These are phyloP conservation scores for Cichlasoma orientale DNA, from an alignment of 2,797 vertebrate species.

Conservation along the genomic window DNA sequence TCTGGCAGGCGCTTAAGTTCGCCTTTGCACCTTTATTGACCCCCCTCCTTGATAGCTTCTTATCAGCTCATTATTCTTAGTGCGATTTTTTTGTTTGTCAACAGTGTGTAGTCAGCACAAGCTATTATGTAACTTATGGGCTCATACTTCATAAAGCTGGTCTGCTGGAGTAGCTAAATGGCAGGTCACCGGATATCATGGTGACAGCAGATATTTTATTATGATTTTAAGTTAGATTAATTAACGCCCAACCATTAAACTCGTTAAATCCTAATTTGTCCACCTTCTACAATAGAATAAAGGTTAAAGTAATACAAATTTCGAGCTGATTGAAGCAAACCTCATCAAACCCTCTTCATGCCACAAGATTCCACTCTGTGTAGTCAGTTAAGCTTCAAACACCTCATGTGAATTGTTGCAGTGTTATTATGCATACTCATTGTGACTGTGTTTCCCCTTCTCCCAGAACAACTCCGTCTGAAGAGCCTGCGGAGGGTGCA, in stretches of 20 bases:
- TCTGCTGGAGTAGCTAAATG: background rate
- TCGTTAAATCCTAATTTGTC: background rate
- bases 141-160: background rate
- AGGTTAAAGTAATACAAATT: background rate
- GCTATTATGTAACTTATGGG: background rate
- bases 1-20: background rate
- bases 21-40: background rate
- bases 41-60: background rate
- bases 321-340: background rate
- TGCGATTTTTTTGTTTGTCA: slow-evolving; percentile 41
- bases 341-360: background rate
- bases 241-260: background rate
- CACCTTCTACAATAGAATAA: background rate
- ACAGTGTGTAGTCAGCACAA: background rate
- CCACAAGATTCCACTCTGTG: background rate
- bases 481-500: slow-evolving; percentile 95
- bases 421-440: background rate
- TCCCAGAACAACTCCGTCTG: slow-evolving; percentile 92
- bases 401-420: background rate
- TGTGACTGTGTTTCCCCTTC: background rate
- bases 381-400: background rate
- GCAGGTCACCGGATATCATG: background rate
- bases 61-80: slow-evolving; percentile 32
- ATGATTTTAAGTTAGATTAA: too few species aligned
- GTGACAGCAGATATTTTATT: background rate